Evolutionary conservation across 53 echinoderm and acorn worm genomes (phyloP).

Genomic region (Arbacia lixula): DNA sequence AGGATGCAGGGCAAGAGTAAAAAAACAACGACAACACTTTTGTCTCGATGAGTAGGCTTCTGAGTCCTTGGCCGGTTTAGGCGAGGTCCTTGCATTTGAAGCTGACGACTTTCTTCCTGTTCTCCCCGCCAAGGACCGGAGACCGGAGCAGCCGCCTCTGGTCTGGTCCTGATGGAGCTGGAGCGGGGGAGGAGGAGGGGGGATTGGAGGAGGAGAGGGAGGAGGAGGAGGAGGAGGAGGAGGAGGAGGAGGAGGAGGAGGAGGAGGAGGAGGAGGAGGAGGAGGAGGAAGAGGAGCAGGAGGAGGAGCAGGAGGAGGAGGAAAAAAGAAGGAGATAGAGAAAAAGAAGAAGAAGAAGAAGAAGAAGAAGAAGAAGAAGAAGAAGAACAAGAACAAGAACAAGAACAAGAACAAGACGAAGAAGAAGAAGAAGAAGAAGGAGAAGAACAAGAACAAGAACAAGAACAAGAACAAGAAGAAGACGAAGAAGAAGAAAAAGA

Average conservation of each 20-base stretch:
- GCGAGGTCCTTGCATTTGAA: slow-evolving; percentile 17
- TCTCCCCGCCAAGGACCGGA: background rate
- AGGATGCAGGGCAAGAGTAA: no score
- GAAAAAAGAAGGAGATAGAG: background rate
- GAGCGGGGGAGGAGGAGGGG: background rate
- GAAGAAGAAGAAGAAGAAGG: no score
- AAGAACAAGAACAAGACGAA: no score
- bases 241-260: background rate
- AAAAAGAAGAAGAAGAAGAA: background rate
- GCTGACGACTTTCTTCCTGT: slow-evolving; percentile 12
- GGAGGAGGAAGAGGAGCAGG: background rate
- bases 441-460: background rate
- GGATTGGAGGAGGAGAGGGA: background rate
- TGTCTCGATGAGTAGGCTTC: background rate
- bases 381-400: no score
- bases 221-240: background rate
- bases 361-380: background rate
- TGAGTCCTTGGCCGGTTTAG: background rate
- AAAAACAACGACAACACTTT: no score
- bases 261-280: background rate
- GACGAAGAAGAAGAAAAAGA: background rate
- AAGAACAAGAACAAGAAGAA: background rate
- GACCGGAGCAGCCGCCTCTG: background rate
- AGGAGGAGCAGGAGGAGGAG: background rate
- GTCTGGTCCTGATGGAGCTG: background rate